Conservation (phyloP, 1,140 invertebrate genomes). For the Dinothrombium tinctorium region DNA sequence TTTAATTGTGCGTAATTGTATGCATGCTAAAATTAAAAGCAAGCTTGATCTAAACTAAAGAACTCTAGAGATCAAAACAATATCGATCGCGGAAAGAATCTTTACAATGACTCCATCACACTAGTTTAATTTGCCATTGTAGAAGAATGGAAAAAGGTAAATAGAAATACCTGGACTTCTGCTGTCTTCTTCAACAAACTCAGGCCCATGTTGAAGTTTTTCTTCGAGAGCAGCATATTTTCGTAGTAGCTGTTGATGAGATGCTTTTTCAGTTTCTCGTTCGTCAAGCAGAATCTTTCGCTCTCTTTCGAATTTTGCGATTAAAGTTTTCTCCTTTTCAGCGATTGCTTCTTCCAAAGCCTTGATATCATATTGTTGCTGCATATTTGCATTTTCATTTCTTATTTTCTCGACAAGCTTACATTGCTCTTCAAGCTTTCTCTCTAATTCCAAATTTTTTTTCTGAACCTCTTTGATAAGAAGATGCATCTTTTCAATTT, state of each 20-base stretch:
- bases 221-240: constrained; percentile 39
- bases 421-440: constrained; percentile 21
- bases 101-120: background rate
- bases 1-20: no score
- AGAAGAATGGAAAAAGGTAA: no score
- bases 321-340: constrained; percentile 23
- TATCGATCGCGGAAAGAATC: background rate
- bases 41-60: no score
- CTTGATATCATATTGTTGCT: constrained; percentile 17
- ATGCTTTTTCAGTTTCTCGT: constrained; percentile 47
- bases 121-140: no score
- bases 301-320: constrained; percentile 39
- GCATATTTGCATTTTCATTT: constrained; percentile 37
- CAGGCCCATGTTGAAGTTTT: constrained; percentile 3
- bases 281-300: constrained; percentile 42
- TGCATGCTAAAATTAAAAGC: no score
- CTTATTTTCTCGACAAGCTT: constrained; percentile 28
- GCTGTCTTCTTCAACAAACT: constrained; percentile 1
- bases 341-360: constrained; percentile 7
- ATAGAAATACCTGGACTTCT: no score
- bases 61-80: background rate
- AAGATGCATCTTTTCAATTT: constrained; percentile 26
- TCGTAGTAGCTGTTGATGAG: constrained; percentile 56
- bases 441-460: constrained; percentile 42
- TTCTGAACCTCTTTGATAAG: constrained; percentile 27